phyloP scores from a whole-genome alignment of 2,888 invertebrate species.

The Lycocerus yunnanus region DNA sequence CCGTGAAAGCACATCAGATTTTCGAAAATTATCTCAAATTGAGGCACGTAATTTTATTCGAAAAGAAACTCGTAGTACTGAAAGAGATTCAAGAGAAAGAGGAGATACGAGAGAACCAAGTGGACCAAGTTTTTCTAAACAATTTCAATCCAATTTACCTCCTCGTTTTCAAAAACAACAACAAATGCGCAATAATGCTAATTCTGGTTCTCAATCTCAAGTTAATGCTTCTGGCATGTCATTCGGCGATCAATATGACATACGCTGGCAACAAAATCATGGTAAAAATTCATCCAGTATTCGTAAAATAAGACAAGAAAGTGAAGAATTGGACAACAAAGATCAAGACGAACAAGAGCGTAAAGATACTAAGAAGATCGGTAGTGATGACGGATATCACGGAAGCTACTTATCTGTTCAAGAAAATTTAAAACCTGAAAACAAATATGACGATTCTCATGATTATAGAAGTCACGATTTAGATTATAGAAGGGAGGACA shows the following conservation, averaged over 20 bases:
- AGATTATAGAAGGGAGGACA: slow-evolving; percentile 42
- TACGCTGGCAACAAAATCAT: slow-evolving; percentile 40
- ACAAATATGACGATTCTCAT: slow-evolving; percentile 52
- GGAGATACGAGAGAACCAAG: slow-evolving; percentile 62
- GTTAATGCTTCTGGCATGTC: slow-evolving; percentile 37
- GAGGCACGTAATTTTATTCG: slow-evolving; percentile 54
- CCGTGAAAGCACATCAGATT: slow-evolving; percentile 35
- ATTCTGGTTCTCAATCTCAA: slow-evolving; percentile 44
- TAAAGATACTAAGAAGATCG: slow-evolving; percentile 47
- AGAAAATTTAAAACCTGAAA: slow-evolving; percentile 41
- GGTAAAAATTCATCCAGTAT: slow-evolving; percentile 20
- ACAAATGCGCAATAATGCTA: slow-evolving; percentile 58
- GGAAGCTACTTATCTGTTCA: slow-evolving; percentile 44
- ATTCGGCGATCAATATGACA: slow-evolving; percentile 41
- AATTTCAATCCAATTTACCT: slow-evolving; percentile 82
- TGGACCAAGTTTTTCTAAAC: slow-evolving; percentile 67
- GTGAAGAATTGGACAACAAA: slow-evolving; percentile 33
- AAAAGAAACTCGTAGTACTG: slow-evolving; percentile 42
- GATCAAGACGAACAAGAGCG: slow-evolving; percentile 44
- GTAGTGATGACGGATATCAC: slow-evolving; percentile 47
- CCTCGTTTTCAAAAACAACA: slow-evolving; percentile 85
- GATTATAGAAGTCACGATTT: slow-evolving; percentile 41
- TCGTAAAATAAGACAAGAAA: slow-evolving; percentile 26
- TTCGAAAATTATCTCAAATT: slow-evolving; percentile 54
- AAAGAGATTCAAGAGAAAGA: slow-evolving; percentile 48